Conservation (phyloP, 2,113 vertebrate species). For the Nothobranchius kuhntae region DNA sequence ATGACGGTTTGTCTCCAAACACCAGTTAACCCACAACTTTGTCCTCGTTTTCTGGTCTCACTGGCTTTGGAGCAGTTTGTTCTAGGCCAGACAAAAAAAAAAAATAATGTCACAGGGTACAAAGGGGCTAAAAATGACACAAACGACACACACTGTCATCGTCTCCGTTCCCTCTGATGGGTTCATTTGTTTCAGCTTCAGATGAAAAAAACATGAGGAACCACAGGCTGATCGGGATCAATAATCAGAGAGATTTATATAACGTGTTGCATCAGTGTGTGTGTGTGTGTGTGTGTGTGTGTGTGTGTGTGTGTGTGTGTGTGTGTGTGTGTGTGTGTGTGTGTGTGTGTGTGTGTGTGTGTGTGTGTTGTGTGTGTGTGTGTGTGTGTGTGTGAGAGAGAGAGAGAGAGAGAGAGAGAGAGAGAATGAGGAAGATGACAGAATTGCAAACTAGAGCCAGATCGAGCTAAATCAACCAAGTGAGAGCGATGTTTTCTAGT, state of each 20-base stretch:
- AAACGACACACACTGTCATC: background rate
- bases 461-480: conserved; percentile 51
- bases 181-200: conserved; percentile 38
- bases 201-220: conserved; percentile 41
- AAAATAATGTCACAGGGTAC: background rate
- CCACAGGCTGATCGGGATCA: conserved; percentile 19
- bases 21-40: conserved; percentile 27
- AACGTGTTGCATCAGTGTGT: conserved; percentile 3
- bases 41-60: conserved; percentile 44
- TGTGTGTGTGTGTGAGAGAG: no score
- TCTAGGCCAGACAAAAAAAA: conserved; percentile 22
- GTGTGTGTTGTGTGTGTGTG: background rate
- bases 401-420: background rate
- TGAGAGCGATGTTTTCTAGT: conserved; percentile 39
- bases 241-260: conserved; percentile 41
- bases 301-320: no score
- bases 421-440: background rate
- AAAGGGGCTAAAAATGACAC: background rate
- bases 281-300: conserved; percentile 4
- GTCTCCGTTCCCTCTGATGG: background rate
- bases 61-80: conserved; percentile 26
- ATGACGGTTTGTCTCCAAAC: conserved; percentile 6
- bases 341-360: conserved; percentile 4
- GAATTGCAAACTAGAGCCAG: conserved; percentile 38
- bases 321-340: background rate